phyloP scores from a whole-genome alignment of 53 echinoderm and acorn worm genomes.

The Henricia sp. region DNA sequence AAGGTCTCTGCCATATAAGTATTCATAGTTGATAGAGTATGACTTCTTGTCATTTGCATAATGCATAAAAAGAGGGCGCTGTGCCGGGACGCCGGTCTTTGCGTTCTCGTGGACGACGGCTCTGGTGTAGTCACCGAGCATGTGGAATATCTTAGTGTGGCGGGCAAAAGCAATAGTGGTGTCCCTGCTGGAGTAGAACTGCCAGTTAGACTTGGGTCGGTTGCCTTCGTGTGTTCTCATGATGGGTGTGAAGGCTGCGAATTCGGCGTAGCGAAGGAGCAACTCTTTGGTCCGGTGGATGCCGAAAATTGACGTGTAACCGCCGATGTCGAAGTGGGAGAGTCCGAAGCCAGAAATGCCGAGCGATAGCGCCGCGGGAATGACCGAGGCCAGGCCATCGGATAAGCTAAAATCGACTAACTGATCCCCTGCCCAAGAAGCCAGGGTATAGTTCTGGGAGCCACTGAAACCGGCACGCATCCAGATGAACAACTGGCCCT shows the following conservation, averaged over 20 bases:
- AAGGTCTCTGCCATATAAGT: slow-evolving; percentile 86
- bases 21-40: slow-evolving; percentile 83
- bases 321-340: slow-evolving; percentile 93
- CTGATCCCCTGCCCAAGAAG: slow-evolving; percentile 99
- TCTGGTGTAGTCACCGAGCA: slow-evolving; percentile 75
- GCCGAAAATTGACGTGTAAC: slow-evolving; percentile 94
- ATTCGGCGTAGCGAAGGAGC: slow-evolving; percentile 87
- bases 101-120: slow-evolving; percentile 69
- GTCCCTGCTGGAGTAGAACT: slow-evolving; percentile 84
- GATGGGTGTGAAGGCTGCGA: slow-evolving; percentile 95
- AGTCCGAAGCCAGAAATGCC: slow-evolving; percentile 87
- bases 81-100: slow-evolving; percentile 80
- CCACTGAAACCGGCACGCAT: slow-evolving; percentile 96
- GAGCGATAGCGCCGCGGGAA: slow-evolving; percentile 86
- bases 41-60: slow-evolving; percentile 74
- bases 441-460: slow-evolving; percentile 77
- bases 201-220: slow-evolving; percentile 88
- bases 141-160: slow-evolving; percentile 74
- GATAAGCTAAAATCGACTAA: slow-evolving; percentile 88
- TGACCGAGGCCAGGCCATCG: slow-evolving; percentile 94
- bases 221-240: slow-evolving; percentile 98
- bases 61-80: slow-evolving; percentile 93
- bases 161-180: slow-evolving; percentile 79
- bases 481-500: slow-evolving; percentile 88
- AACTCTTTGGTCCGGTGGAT: slow-evolving; percentile 89